Base-by-base conservation (phyloP, 2,113 vertebrate genomes). In the Lasiurus cinereus region DNA sequence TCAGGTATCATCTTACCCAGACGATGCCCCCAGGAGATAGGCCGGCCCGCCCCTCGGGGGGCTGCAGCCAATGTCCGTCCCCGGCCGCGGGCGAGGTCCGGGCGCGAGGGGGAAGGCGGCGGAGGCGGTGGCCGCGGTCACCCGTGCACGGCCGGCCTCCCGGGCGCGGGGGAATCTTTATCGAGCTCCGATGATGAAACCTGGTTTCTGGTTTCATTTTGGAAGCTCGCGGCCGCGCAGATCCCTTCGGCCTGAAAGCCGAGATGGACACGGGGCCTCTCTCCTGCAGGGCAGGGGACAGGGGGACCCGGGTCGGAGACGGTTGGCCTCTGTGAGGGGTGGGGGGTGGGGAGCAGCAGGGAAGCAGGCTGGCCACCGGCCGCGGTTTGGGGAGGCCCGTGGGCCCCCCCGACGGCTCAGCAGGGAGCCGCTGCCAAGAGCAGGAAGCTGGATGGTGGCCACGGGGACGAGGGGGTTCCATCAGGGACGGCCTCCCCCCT, bases 171-270 rank as follows among this genome's bases (percentile, higher is more conserved):
- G 92, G 77, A 97, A 95, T 97, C 98, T 98, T 97, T 97, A 85
- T 97, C 92, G 90, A 95, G 96, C 97, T 93, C 96, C 54, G n/a
- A 89, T 93, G 96, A 98, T 98, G 98, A 98, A 97, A 91, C 96
- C 97, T 90, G 98, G 98, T 98, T 98, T 98, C 96, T 97, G 90
- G 93, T 97, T 98, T 98, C 97, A 52, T 95, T 98, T 95, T 98
- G 97, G 96, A 98, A 97, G 64, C 91, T 27, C 85, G 77, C 91
- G 94, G 97, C 97, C 92, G 90, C 96, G 96, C 97, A 84, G 96
- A 97, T 96, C 97, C 94, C 90, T 95, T 84, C 95, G 5, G 95
- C 67, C 95, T 83, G 92, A 90, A 72, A 97, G 73, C 62, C 6
- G 46, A 93, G 69, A 82, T 82, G 73, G 90, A 74, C 72, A 69